These are phyloP conservation scores for Thunnus thynnus DNA, from an alignment of 2,113 vertebrate genomes.

Conservation along the genomic window DNA sequence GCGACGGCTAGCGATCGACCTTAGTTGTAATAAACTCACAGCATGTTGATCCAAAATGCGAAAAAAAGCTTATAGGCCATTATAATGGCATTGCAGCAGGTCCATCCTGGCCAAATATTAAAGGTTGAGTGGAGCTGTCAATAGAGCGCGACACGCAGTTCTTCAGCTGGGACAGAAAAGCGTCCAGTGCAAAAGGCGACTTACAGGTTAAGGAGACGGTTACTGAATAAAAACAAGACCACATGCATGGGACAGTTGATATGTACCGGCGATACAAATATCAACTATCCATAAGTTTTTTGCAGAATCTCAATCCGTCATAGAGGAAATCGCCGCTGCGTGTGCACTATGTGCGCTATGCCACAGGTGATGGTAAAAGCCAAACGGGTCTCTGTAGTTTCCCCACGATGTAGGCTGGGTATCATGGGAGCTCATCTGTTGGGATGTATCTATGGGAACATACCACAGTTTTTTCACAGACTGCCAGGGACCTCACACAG, in stretches of 20 bases:
- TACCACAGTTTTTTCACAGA: conserved; percentile 37
- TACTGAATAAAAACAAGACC: not conserved
- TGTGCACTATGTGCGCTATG: conserved; percentile 1
- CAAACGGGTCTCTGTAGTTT: conserved; percentile 2
- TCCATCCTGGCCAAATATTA: conserved; percentile 24
- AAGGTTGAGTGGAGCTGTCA: not conserved
- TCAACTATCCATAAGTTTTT: not conserved
- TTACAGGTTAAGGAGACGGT: not conserved
- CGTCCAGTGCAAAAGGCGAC: not conserved
- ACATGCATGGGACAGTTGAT: not conserved
- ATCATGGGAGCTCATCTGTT: conserved; percentile 77
- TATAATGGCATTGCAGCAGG: conserved; percentile 30
- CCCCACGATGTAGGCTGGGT: conserved; percentile 31
- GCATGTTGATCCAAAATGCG: conserved; percentile 4
- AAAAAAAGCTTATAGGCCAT: conserved; percentile 22
- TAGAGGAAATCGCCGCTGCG: not conserved
- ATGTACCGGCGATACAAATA: not conserved
- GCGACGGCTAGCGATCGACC: not conserved
- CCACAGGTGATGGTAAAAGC: conserved; percentile 33
- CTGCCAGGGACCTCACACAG: conserved; percentile 15
- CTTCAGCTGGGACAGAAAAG: not conserved
- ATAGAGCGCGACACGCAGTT: not conserved
- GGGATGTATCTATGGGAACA: conserved; percentile 86
- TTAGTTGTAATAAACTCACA: conserved; percentile 14
- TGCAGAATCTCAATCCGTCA: not conserved